Evolutionary conservation across 2,888 invertebrate genomes (phyloP), one percentile per base, ranked within the genome.

Genomic region (Stegophylla sp.): DNA sequence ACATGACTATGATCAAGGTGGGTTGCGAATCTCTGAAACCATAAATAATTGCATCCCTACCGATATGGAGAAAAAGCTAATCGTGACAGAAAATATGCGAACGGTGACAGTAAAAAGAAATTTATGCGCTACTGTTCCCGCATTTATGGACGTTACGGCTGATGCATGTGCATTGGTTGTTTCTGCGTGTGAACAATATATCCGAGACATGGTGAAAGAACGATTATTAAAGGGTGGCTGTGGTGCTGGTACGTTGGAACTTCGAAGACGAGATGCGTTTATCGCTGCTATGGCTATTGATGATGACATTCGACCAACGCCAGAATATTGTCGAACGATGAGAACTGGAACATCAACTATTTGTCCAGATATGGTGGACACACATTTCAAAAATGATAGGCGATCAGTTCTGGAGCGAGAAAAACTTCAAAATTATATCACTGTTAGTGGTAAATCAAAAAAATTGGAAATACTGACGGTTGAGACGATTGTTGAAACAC

Each of bases 131-230:
- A 17, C 53, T 0, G 26, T 53, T 9, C 23, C 28, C 3, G 7
- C 75, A 26, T 34, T 26, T 0, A 64, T 66, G 64, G 75, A 75
- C 7, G 75, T 75, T 0, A 64, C 64, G 10, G 51, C 64, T 7
- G 75, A 75, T 0, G 64, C 64, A 3, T 75, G 75, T 12, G 13
- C 23, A 3, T 17, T 75, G 7, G 75, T 75, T 3, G 64, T 12
- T 1, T 26, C 64, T 9, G 34, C 75, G 0, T 75, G 64, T 53
- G 75, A 75, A 26, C 13, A 64, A 9, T 53, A 64, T 1, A n/a
- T 75, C 3, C 34, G 51, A 7, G 7, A 51, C 0, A 66, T 64
- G 75, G 12, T 75, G 0, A 26, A 17, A 17, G 75, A 75, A 66
- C 20, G 64, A 28, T 3, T n/a, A 17, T 34, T 10, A 9, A 75